Evolutionary conservation across 2,888 invertebrate genomes (phyloP).

Genomic region (Drosophila mettleri): DNA sequence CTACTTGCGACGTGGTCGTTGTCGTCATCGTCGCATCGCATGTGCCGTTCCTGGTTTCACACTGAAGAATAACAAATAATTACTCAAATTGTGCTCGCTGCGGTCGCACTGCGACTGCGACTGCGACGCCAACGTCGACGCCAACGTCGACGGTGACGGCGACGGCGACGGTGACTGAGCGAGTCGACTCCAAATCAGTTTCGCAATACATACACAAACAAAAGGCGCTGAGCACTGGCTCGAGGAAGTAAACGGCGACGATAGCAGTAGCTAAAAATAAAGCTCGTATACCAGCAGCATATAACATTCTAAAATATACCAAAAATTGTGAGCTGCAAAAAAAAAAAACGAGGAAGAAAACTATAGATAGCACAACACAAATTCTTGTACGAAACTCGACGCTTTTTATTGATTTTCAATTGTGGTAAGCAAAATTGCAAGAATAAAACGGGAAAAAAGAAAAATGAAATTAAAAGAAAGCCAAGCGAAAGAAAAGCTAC

Average conservation of each 20-base stretch:
- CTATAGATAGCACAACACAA: slow-evolving; percentile 21
- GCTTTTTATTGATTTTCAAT: slow-evolving; percentile 75
- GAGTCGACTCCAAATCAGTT: slow-evolving; percentile 80
- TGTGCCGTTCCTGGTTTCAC: slow-evolving; percentile 40
- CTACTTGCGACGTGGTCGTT: slow-evolving; percentile 30
- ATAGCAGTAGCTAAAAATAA: slow-evolving; percentile 39
- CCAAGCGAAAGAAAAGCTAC: slow-evolving; percentile 15
- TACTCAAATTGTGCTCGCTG: slow-evolving; percentile 71
- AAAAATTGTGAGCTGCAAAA: slow-evolving; percentile 51
- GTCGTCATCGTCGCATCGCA: slow-evolving; percentile 32
- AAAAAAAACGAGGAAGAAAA: slow-evolving; percentile 14
- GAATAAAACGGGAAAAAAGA: slow-evolving; percentile 8
- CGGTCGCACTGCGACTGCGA: slow-evolving; percentile 44
- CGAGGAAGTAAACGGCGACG: slow-evolving; percentile 71
- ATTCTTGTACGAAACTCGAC: slow-evolving; percentile 19
- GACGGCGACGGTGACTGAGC: slow-evolving; percentile 38
- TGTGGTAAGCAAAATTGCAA: slow-evolving; percentile 71
- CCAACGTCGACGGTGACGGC: slow-evolving; percentile 24
- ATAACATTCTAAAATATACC: slow-evolving; percentile 22
- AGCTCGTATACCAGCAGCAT: slow-evolving; percentile 15
- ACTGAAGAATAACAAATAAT: slow-evolving; percentile 75
- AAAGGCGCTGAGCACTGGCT: slow-evolving; percentile 77
- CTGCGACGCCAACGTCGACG: slow-evolving; percentile 9
- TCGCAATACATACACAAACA: slow-evolving; percentile 85
- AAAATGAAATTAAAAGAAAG: slow-evolving; percentile 18